These are phyloP conservation scores for Muscicapa striata DNA, from an alignment of 2,797 vertebrate genomes.

Conservation along the genomic window DNA sequence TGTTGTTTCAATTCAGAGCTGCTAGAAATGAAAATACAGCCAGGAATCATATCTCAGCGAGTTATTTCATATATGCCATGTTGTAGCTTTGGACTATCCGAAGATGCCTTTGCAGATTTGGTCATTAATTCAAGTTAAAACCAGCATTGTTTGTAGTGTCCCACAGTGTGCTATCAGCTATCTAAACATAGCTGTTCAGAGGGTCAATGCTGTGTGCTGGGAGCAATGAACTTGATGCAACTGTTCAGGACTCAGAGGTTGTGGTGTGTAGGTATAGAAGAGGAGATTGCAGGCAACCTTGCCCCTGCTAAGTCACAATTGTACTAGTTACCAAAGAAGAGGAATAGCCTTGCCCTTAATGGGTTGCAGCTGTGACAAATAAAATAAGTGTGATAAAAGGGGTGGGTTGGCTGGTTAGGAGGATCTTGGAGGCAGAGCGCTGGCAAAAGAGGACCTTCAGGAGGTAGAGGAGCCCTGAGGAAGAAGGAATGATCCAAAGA, in stretches of 20 bases:
- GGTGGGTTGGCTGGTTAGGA: too few relatives aligned
- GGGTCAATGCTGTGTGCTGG: fast-evolving
- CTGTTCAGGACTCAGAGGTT: fast-evolving
- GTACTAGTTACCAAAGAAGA: too few relatives aligned
- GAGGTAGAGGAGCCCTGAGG: too few relatives aligned
- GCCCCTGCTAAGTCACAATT: too few relatives aligned
- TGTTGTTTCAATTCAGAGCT: background rate
- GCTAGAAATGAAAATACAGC: background rate
- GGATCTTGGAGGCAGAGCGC: too few relatives aligned
- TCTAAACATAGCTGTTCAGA: fast-evolving
- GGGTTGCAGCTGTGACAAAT: too few relatives aligned
- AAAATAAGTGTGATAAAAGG: too few relatives aligned
- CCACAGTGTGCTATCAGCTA: background rate
- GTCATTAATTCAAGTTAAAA: background rate
- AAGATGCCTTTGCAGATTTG: background rate
- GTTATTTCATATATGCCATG: background rate
- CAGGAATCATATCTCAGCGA: background rate
- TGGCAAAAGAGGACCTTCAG: too few relatives aligned
- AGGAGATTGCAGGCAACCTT: too few relatives aligned
- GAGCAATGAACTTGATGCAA: fast-evolving
- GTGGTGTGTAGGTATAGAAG: too few relatives aligned
- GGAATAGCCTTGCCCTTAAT: too few relatives aligned
- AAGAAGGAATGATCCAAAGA: too few relatives aligned
- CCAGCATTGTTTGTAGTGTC: fast-evolving
- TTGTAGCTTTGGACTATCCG: background rate